Evolutionary conservation across 1,140 invertebrate genomes (phyloP), one percentile per base, ranked within the genome.

Genomic region (Pteromalus puparum): DNA sequence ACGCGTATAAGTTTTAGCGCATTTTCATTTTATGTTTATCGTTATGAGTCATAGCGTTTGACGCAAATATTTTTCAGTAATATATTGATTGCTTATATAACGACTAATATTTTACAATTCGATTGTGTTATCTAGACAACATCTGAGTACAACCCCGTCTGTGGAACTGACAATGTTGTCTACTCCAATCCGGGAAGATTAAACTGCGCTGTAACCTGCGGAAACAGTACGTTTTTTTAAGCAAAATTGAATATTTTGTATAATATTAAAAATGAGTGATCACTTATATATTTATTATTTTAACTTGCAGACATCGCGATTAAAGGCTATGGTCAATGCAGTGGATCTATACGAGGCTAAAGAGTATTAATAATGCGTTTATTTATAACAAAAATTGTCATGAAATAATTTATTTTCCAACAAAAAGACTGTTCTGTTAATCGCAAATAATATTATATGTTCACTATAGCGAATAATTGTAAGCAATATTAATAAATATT

Each of bases 111-210:
- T 6, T 38, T 65, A 15, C 61, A n/a, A 75, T 75, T 38, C 61
- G 4, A 61, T 53, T 78, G 18, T 75, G 0, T 34, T 26, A 26
- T 72, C 85, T 91, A 93, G 74, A 92, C 92, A 0, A 95, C 95
- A 1, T 86, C 91, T 0, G 94, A 96, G 86, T 96, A 95, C 87
- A 95, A 95, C 90, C 96, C 96, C 46, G 94, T 97, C 3, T 97
- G 96, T 88, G 96, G 95, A 2, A 92, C 94, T 2, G 94, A 97
- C 86, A 91, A 91, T 7, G 90, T 94, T 9, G 94, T 94, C 0
- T 97, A 97, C 87, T 86, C 88, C 1, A 97, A 97, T 90, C 89
- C 92, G n/a, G 94, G 94, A 79, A 92, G 90, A 80, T 90, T 96
- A 9, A 87, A 91, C 13, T 96, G 96, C 87, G 95, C 95, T 0